Evolutionary conservation across 2,113 vertebrate species (phyloP), one percentile per base, ranked within the genome.

Genomic region (Dolichotis patagonum): DNA sequence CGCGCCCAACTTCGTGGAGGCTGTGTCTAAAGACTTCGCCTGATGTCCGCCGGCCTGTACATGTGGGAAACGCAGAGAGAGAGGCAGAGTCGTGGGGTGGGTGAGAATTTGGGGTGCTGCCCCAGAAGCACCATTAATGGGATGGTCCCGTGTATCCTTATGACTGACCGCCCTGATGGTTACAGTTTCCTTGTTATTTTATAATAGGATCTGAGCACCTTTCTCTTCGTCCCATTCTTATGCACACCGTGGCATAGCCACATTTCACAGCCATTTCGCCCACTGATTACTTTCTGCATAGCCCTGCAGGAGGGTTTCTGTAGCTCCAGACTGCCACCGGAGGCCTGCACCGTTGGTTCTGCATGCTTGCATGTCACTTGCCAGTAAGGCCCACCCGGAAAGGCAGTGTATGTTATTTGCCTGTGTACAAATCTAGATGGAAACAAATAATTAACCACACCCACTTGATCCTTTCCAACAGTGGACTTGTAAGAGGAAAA

Each of bases 1-100:
- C 0, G 99, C 99, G 0, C 99, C 99, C 88, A 99, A 99, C 97
- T 99, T 99, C 32, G 99, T 99, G 7, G 99, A 99, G 96, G 99
- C 99, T 5, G 99, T 99, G 95, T 99, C 99, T 94, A 99, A 99
- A 98, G 99, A 99, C 98, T 99, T 99, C 81, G 99, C 98, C 85
- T 99, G 97, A 99, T 38, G 49, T 0, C 49, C 16, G 85, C 38
- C 62, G 73, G 85, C 90, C 83, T 90, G 69, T 35, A 32, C 69
- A 67, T 87, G 78, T 93, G 94, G 98, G 96, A 97, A 96, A 83
- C 32, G 43, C 43, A 60, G 14, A 92, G 91, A 96, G 93, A 96
- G 4, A 10, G 41, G 71, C 12, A 1, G 14, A 32, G n/a, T 32
- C 28, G 0, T 28, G 77, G 91, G 24, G 94, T 65, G 81, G 22